Conservation (phyloP, 2,797 vertebrate genomes). For the Numenius phaeopus region DNA sequence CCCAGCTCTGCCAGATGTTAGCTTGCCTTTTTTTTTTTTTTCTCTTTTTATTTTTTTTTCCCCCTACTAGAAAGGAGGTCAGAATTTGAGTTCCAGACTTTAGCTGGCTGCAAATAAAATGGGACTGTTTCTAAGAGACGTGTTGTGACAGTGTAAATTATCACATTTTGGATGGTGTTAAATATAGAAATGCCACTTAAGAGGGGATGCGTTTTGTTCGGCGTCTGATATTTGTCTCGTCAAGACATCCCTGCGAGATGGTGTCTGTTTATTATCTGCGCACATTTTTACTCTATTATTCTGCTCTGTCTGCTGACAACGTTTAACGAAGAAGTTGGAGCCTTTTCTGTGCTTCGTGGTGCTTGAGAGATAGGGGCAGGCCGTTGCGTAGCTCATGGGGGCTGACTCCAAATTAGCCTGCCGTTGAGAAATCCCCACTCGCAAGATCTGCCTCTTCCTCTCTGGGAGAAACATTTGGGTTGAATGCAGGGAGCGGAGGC, state of each 20-base stretch:
- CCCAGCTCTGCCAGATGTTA: conserved; percentile 70
- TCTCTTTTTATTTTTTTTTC: background rate
- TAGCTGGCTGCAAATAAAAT: conserved; percentile 49
- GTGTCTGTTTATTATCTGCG: conserved; percentile 46
- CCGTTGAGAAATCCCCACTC: background rate
- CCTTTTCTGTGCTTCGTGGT: background rate
- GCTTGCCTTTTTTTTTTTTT: background rate
- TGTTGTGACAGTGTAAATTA: conserved; percentile 68
- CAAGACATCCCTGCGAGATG: conserved; percentile 3
- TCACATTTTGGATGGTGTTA: conserved; percentile 57
- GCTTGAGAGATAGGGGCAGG: background rate
- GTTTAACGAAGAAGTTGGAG: background rate
- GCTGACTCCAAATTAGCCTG: background rate
- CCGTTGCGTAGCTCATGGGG: fast-evolving
- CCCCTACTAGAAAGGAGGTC: conserved; percentile 24
- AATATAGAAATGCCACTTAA: conserved; percentile 70
- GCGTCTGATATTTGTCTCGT: conserved; percentile 29
- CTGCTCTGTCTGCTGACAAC: background rate
- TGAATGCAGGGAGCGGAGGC: background rate
- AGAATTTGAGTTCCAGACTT: conserved; percentile 27
- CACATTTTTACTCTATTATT: background rate
- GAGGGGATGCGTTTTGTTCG: conserved; percentile 26
- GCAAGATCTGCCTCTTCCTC: background rate
- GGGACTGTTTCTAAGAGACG: conserved; percentile 42
- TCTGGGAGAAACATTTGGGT: background rate